Conservation (phyloP, 2,113 vertebrate species). For the Thymallus thymallus region DNA sequence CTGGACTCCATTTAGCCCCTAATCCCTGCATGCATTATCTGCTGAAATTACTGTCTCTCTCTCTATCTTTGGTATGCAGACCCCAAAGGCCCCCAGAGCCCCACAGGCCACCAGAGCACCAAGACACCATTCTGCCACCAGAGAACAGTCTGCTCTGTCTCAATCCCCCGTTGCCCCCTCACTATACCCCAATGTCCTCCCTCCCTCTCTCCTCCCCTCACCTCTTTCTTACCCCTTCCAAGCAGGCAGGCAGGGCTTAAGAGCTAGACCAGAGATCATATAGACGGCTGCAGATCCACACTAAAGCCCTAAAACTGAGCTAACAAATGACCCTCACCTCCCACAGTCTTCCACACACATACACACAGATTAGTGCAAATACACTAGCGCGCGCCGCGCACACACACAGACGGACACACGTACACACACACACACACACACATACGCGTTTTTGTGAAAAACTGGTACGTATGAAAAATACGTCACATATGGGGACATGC, state of each 20-base stretch:
- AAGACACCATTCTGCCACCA: conserved; percentile 3
- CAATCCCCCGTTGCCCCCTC: not conserved
- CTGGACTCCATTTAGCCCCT: conserved; percentile 48
- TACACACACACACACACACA: too few relatives aligned
- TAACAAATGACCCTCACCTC: conserved; percentile 72
- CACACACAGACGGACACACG: too few relatives aligned
- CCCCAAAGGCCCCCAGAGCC: conserved; percentile 22
- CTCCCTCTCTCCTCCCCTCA: not conserved
- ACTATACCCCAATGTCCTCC: conserved; percentile 4
- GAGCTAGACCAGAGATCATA: conserved; percentile 67
- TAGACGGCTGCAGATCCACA: conserved; percentile 65
- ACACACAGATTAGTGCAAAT: too few relatives aligned
- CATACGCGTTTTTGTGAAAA: too few relatives aligned
- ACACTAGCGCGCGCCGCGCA: too few relatives aligned
- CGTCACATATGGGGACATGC: too few relatives aligned
- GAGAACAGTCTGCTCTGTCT: conserved; percentile 5
- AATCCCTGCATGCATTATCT: conserved; percentile 69
- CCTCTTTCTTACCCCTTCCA: conserved; percentile 41
- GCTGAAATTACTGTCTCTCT: conserved; percentile 10
- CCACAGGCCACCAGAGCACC: not conserved
- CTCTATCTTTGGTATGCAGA: conserved; percentile 20
- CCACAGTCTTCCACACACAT: conserved; percentile 48
- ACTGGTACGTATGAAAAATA: too few relatives aligned
- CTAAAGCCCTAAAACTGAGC: conserved; percentile 72
- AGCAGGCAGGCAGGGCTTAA: conserved; percentile 27